Percentiles rank a stretch among this genome's conserved stretches.
Conservation (phyloP, 2,113 vertebrate species). For the Miniopterus natalensis region DNA sequence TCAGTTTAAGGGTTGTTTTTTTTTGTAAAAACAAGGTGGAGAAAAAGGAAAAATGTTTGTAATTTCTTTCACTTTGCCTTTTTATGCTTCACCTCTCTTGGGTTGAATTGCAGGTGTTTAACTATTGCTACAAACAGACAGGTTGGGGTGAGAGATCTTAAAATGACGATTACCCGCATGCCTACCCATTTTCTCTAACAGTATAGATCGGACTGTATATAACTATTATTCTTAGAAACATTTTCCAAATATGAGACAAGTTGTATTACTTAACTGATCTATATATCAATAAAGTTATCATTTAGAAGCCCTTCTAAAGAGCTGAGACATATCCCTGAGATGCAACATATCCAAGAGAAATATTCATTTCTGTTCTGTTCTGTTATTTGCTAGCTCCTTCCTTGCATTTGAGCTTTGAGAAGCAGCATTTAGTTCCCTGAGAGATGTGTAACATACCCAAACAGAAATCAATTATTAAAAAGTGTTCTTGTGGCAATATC, state of each 20-base stretch:
- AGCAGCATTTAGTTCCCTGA: not conserved
- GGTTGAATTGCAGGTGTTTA: not conserved
- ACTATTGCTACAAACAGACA: not conserved
- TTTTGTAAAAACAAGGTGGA: not conserved
- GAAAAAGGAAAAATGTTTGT: not conserved
- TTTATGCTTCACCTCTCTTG: not conserved
- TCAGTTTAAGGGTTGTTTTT: not conserved
- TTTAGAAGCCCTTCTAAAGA: conserved; percentile 12
- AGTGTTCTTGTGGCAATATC: not conserved
- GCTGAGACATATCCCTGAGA: not conserved
- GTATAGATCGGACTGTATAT: not conserved
- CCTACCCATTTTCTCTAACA: not conserved
- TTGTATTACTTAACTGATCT: conserved; percentile 55
- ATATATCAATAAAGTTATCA: not conserved
- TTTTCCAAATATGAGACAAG: not conserved
- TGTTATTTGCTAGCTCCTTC: not conserved
- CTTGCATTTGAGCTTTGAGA: not conserved
- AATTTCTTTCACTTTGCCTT: conserved; percentile 25
- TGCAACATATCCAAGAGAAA: conserved; percentile 8
- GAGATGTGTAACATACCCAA: not conserved
- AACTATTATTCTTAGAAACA: conserved; percentile 47
- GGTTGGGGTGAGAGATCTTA: not conserved
- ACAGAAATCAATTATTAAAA: not conserved
- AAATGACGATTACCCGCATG: not conserved
- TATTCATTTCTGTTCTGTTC: not conserved